Conservation (phyloP, 2,888 invertebrate genomes). For the Chymomyza amoena region DNA sequence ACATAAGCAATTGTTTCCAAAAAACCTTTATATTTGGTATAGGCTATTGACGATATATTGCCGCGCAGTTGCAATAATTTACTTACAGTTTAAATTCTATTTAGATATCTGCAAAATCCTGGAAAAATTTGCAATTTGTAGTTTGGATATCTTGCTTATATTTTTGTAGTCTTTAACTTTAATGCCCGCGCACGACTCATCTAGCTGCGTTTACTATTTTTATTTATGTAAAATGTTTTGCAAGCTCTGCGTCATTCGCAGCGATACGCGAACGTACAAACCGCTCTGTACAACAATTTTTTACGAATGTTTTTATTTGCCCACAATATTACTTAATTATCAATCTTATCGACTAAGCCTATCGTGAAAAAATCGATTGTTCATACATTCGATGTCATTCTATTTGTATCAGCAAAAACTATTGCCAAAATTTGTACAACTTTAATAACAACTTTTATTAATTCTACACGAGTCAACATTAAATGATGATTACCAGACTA, state of each 20-base stretch:
- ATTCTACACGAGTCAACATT: no score
- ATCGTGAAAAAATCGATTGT: not conserved
- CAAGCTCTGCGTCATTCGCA: constrained; percentile 14
- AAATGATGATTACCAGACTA: no score
- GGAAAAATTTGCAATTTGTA: not conserved
- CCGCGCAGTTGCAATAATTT: not conserved
- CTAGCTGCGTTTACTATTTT: not conserved
- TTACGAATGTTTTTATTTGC: constrained; percentile 40
- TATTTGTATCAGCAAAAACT: not conserved
- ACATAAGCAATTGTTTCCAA: constrained; percentile 3
- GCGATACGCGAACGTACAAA: not conserved
- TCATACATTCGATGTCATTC: not conserved
- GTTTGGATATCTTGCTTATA: not conserved
- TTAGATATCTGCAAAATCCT: not conserved
- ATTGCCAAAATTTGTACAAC: no score
- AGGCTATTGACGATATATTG: not conserved
- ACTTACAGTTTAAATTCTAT: not conserved
- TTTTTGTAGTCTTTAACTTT: not conserved
- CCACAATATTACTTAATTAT: constrained; percentile 10
- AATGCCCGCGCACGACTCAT: not conserved
- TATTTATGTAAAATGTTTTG: constrained; percentile 4
- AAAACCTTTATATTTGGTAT: not conserved
- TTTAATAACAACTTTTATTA: no score
- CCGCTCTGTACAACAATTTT: not conserved
- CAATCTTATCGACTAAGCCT: not conserved